Percentiles rank a stretch among this genome's conserved stretches.
phyloP scores from a whole-genome alignment of 64 coral and sea anemone species.

The Astreopora myriophthalma region DNA sequence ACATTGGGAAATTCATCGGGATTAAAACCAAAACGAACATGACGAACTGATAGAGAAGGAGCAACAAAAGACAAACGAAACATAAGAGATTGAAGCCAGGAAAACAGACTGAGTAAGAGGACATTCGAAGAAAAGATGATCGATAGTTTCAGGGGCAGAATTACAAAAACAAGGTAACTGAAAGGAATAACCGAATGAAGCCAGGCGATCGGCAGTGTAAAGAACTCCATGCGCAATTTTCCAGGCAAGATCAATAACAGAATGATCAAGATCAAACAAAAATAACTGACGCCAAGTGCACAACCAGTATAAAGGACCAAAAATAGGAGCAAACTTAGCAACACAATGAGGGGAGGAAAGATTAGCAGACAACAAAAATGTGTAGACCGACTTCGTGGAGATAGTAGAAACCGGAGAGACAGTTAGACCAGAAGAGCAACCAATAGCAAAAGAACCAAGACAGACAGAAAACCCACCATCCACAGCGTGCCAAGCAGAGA shows the following conservation, averaged over 20 bases:
- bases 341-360: neutral
- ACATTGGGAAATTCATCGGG: neutral
- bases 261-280: neutral
- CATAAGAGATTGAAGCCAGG: neutral
- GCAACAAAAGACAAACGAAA: neutral
- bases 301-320: neutral
- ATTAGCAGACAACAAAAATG: neutral
- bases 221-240: neutral
- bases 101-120: neutral
- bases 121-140: neutral
- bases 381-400: neutral
- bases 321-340: neutral
- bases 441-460: neutral
- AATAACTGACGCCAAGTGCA: neutral
- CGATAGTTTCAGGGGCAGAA: neutral
- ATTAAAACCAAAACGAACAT: neutral
- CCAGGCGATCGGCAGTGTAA: neutral
- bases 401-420: neutral
- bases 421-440: neutral
- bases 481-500: neutral
- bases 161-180: neutral
- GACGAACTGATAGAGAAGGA: neutral
- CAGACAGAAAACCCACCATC: neutral
- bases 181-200: neutral
- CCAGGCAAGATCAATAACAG: neutral